These are phyloP conservation scores for Centropus unirufus DNA, from an alignment of 2,113 vertebrate genomes.

Conservation along the genomic window DNA sequence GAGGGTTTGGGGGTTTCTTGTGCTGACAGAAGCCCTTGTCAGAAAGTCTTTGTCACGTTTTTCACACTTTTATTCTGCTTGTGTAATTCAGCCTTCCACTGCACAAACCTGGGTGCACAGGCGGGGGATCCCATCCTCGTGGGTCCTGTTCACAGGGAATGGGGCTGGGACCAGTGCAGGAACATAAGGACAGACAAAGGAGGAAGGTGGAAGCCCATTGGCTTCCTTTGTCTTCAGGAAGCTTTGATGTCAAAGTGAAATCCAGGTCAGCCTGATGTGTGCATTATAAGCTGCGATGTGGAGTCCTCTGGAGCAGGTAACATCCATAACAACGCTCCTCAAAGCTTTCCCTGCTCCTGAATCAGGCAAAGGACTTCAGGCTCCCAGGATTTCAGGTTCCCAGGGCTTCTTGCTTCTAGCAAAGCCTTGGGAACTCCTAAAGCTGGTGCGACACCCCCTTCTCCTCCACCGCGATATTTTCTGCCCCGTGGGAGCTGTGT, in stretches of 20 bases:
- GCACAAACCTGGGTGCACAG: neutral
- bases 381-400: neutral
- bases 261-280: neutral
- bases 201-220: neutral
- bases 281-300: accelerated
- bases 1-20: neutral
- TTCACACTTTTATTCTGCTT: neutral
- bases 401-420: neutral
- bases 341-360: neutral
- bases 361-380: neutral
- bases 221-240: neutral
- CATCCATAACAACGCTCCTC: neutral
- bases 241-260: neutral
- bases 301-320: neutral
- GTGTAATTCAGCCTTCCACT: neutral
- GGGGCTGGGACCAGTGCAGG: neutral
- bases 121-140: neutral
- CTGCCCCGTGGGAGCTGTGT: neutral
- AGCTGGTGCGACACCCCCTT: neutral
- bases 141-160: neutral
- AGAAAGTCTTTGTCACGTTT: neutral
- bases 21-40: neutral
- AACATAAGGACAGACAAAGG: neutral
- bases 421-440: neutral
- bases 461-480: neutral